Evolutionary conservation across 2,888 invertebrate genomes (phyloP).

Genomic region (Augiades crinisus): DNA sequence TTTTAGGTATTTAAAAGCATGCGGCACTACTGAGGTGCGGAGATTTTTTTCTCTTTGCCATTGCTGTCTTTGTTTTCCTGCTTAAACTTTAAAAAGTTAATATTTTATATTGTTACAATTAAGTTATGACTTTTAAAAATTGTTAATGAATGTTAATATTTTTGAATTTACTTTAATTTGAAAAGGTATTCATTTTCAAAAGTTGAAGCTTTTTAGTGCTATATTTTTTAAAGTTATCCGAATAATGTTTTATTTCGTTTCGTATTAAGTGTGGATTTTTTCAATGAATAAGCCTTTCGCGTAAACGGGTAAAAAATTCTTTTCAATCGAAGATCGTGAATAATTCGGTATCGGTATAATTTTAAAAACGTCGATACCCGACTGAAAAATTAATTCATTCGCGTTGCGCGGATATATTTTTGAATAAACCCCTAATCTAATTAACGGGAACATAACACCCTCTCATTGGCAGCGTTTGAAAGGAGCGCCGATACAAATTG

Average conservation of each 20-base stretch:
- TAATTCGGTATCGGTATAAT: conserved; percentile 1
- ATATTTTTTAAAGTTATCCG: too few species aligned
- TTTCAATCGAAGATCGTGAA: conserved; percentile 10
- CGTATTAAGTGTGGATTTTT: not conserved
- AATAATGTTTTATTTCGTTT: not conserved
- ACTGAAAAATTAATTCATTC: conserved; percentile 19
- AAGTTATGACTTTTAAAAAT: too few species aligned
- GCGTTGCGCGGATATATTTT: conserved; percentile 14
- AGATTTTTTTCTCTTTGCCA: too few species aligned
- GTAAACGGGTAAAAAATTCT: not conserved
- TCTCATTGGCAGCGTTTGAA: conserved; percentile 42
- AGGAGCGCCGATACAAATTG: conserved; percentile 58
- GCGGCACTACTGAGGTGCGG: too few species aligned
- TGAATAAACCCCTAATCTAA: conserved; percentile 27
- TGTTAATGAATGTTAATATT: too few species aligned
- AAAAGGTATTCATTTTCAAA: too few species aligned
- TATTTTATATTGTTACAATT: too few species aligned
- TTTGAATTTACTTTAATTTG: too few species aligned
- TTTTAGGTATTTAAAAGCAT: too few species aligned
- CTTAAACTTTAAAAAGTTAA: too few species aligned
- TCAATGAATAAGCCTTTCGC: not conserved
- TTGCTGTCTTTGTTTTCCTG: too few species aligned
- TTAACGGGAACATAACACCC: conserved; percentile 26
- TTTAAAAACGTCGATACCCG: conserved; percentile 8
- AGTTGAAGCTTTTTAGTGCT: too few species aligned